Conservation (phyloP, 2,888 invertebrate species). For the Apeira syringaria region DNA sequence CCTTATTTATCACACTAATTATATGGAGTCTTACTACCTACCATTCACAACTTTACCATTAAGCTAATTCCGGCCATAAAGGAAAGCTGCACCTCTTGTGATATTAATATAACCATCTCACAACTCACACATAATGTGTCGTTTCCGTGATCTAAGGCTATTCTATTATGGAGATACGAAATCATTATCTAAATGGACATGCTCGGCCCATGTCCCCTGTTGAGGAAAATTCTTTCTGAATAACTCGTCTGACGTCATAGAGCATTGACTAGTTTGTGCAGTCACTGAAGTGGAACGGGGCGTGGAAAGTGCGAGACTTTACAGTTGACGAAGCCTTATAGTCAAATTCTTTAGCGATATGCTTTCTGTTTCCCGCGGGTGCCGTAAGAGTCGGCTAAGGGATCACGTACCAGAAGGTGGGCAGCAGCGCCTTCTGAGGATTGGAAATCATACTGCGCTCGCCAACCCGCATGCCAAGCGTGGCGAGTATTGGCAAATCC, state of each 20-base stretch:
- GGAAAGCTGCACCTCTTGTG: conserved; percentile 15
- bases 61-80: conserved; percentile 10
- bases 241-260: not conserved
- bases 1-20: conserved; percentile 1
- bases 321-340: not conserved
- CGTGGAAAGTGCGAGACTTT: not conserved
- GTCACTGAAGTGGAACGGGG: conserved; percentile 3
- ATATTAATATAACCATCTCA: not conserved
- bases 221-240: conserved; percentile 6
- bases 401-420: too few species aligned
- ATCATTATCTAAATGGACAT: conserved; percentile 33
- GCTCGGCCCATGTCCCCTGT: conserved; percentile 9
- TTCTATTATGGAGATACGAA: conserved; percentile 32
- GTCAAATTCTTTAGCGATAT: too few species aligned
- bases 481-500: too few species aligned
- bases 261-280: conserved; percentile 4
- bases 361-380: too few species aligned
- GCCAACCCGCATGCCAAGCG: too few species aligned
- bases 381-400: too few species aligned
- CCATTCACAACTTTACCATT: conserved; percentile 10
- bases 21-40: not conserved
- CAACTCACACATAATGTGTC: conserved; percentile 27
- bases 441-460: too few species aligned
- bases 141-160: conserved; percentile 35
- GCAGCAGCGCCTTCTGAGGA: too few species aligned